Evolutionary conservation across 1,140 invertebrate species (phyloP), one percentile per base, ranked within the genome.

Genomic region (Maconellicoccus hirsutus): DNA sequence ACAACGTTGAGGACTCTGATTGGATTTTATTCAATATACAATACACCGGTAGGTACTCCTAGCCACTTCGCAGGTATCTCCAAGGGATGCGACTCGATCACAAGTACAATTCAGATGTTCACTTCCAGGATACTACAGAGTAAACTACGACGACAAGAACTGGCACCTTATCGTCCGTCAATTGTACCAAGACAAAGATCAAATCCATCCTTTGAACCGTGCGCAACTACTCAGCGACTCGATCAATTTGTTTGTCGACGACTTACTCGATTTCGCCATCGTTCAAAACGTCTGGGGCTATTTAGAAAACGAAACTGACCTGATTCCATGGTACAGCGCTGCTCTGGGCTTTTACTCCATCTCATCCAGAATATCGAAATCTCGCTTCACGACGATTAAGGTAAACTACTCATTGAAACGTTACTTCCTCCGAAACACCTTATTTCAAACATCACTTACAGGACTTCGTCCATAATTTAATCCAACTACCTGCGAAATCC

Each of bases 1-100:
- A 79, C 1, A 80, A 83, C 12, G 79, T 81, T 0, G 77, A 75
- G 1, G 73, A 80, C 0, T 77, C 84, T 29, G 83, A 91, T 16
- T 93, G 91, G 90, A 79, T 90, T 1, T 84, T 93, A 38, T 86
- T 89, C 22, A 93, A 93, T 78, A 79, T 92, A 52, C 86, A 89
- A 75, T 84, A 91, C 77, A 91, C 88, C 70, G 86, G 86, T 66
- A 22, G 27, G 16, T 25, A 66, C 19, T 3, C 12, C 4, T 6
- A 33, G 81, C 29, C 29, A n/a, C n/a, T n/a, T 6, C 3, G 4
- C 12, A 12, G 12, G 29, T 12, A 33, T n/a, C 12, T 33, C 4
- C 4, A 33, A 12, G 6, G n/a, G 3, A 52, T 52, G 6, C 3
- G 4, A 12, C n/a, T n/a, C 16, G 6, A 7, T 19, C 52, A 59